Evolutionary conservation across 2,797 vertebrate genomes (phyloP).

Genomic region (Anabas testudineus): DNA sequence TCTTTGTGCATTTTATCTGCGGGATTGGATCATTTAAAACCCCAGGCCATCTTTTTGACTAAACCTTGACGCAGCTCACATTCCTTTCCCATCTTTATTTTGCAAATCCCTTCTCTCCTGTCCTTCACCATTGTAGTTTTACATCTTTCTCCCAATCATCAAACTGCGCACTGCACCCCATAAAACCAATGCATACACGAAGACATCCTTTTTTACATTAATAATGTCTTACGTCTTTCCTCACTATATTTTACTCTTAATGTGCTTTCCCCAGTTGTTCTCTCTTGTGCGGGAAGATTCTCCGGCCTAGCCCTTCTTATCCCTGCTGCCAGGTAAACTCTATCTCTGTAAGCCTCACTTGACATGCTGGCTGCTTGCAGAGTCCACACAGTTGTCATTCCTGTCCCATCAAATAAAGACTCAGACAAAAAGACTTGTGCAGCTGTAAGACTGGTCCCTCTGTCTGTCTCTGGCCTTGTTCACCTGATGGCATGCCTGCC

Average conservation of each 20-base stretch:
- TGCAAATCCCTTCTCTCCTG: slow-evolving; percentile 8
- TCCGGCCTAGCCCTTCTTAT: slow-evolving; percentile 8
- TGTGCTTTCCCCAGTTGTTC: slow-evolving; percentile 9
- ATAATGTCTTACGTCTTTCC: not conserved
- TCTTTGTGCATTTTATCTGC: slow-evolving; percentile 51
- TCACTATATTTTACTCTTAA: slow-evolving; percentile 12
- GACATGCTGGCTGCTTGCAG: slow-evolving; percentile 37
- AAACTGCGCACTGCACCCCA: not conserved
- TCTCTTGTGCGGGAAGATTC: slow-evolving; percentile 10
- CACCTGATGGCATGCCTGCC: slow-evolving; percentile 44
- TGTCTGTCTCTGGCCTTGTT: slow-evolving; percentile 49
- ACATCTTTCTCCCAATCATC: not conserved
- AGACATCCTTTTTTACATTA: not conserved
- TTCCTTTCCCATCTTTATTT: slow-evolving; percentile 34
- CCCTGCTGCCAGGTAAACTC: slow-evolving; percentile 32
- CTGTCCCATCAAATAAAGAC: slow-evolving; percentile 38
- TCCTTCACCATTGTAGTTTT: slow-evolving; percentile 11
- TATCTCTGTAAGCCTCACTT: slow-evolving; percentile 39
- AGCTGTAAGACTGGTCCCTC: slow-evolving; percentile 25
- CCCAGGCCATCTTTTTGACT: slow-evolving; percentile 21
- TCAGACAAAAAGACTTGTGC: slow-evolving; percentile 26
- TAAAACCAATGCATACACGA: not conserved
- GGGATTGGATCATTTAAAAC: slow-evolving; percentile 45
- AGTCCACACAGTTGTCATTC: slow-evolving; percentile 18
- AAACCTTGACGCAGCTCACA: slow-evolving; percentile 26